Conservation (phyloP, 2,888 invertebrate species). For the Blera fallax region DNA sequence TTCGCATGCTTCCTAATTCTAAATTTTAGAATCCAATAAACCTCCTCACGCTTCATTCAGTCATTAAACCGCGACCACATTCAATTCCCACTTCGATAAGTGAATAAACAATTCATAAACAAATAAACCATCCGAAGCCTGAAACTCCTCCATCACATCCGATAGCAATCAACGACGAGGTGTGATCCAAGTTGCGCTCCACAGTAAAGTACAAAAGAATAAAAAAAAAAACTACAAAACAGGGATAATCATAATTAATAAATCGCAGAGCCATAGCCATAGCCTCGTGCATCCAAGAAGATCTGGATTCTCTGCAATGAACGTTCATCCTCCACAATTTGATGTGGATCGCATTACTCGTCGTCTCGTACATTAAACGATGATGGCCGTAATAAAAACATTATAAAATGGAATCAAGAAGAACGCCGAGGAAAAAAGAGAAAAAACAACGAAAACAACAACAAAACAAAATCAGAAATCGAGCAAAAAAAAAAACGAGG, state of each 20-base stretch:
- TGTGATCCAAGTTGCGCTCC: constrained; percentile 60
- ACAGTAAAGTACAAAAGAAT: not conserved
- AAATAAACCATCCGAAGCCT: constrained; percentile 53
- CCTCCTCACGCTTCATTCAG: constrained; percentile 17
- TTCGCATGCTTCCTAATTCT: too few species aligned
- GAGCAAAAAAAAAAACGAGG: constrained; percentile 39
- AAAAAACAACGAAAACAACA: not conserved
- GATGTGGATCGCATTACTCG: constrained; percentile 67
- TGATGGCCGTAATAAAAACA: constrained; percentile 71
- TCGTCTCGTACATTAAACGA: constrained; percentile 61
- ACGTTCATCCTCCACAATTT: constrained; percentile 59
- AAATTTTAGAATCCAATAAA: not conserved
- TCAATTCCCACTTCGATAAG: constrained; percentile 61
- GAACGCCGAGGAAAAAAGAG: constrained; percentile 4
- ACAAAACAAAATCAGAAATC: constrained; percentile 4
- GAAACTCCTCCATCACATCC: constrained; percentile 55
- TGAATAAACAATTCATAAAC: constrained; percentile 67
- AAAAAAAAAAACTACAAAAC: constrained; percentile 19
- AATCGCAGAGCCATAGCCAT: constrained; percentile 53
- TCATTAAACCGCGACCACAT: constrained; percentile 40
- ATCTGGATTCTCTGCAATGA: constrained; percentile 6
- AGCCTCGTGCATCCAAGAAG: constrained; percentile 10
- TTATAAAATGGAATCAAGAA: constrained; percentile 58
- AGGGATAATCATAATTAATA: constrained; percentile 72
- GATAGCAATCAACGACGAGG: constrained; percentile 69